A percentile compares a stretch with the other conserved stretches of the same genome.
Conservation (phyloP, 2,888 invertebrate genomes). For the Coenonympha glycerion region DNA sequence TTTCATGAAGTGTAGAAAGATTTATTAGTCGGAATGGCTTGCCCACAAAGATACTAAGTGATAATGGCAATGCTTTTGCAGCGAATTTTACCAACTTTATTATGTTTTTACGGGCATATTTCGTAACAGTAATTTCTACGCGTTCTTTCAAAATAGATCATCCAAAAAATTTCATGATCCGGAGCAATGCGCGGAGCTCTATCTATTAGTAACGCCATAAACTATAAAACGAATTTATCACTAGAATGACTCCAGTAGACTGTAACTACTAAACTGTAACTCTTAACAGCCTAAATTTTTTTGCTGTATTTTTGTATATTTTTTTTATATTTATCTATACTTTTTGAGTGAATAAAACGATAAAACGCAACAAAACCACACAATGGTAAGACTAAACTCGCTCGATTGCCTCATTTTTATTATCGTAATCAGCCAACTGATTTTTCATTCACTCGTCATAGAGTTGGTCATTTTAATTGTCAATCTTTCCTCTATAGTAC, state of each 20-base stretch:
- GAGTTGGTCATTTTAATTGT: too few species aligned
- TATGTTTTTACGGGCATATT: too few species aligned
- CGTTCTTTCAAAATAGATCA: background rate
- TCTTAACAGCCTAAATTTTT: conserved; percentile 33
- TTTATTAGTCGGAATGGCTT: too few species aligned
- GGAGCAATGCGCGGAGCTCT: conserved; percentile 3
- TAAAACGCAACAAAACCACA: background rate
- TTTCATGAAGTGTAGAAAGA: too few species aligned
- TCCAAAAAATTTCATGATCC: background rate
- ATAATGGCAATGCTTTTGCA: too few species aligned
- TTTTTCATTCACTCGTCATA: too few species aligned
- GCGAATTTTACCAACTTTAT: too few species aligned
- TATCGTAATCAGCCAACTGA: too few species aligned
- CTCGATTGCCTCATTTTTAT: too few species aligned
- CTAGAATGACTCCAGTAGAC: conserved; percentile 28
- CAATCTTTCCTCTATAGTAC: too few species aligned
- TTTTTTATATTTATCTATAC: conserved; percentile 23
- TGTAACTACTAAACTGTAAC: conserved; percentile 29
- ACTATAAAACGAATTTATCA: conserved; percentile 17
- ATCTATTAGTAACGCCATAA: conserved; percentile 18
- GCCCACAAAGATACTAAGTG: too few species aligned
- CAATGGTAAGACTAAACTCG: background rate
- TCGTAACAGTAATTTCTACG: background rate
- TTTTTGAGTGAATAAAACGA: conserved; percentile 23
- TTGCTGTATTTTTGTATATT: conserved; percentile 30